Evolutionary conservation across 2,888 invertebrate species (phyloP).

Genomic region (Sericinus montela): DNA sequence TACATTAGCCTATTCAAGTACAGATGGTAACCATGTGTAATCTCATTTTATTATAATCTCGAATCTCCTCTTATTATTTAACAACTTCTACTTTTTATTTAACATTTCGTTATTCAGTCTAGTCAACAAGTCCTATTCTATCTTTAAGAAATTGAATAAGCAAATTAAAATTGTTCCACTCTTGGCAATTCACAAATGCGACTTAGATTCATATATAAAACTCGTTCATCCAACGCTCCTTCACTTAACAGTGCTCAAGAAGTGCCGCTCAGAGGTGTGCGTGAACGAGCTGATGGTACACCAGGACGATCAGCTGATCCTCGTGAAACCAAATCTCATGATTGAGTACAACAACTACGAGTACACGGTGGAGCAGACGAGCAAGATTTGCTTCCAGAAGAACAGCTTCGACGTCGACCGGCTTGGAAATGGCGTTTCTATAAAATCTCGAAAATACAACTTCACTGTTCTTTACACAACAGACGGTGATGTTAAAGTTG

Average conservation of each 20-base stretch:
- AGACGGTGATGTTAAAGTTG: slow-evolving; percentile 84
- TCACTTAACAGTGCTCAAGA: slow-evolving; percentile 77
- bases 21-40: no score
- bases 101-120: no score
- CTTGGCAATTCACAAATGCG: no score
- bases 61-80: no score
- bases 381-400: slow-evolving; percentile 79
- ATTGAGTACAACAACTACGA: slow-evolving; percentile 84
- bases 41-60: no score
- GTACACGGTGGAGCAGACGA: slow-evolving; percentile 79
- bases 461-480: slow-evolving; percentile 86
- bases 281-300: slow-evolving; percentile 81
- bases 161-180: no score
- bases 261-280: slow-evolving; percentile 81
- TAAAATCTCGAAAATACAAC: slow-evolving; percentile 84
- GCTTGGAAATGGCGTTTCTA: slow-evolving; percentile 83
- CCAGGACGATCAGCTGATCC: slow-evolving; percentile 78
- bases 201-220: no score
- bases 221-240: no score
- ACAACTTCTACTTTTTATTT: no score
- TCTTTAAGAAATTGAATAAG: no score
- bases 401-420: slow-evolving; percentile 83
- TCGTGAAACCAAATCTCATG: slow-evolving; percentile 81
- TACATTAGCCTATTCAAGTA: no score
- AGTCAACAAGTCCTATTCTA: no score